phyloP scores from a whole-genome alignment of 2,797 vertebrate species.

The Aeoliscus strigatus region DNA sequence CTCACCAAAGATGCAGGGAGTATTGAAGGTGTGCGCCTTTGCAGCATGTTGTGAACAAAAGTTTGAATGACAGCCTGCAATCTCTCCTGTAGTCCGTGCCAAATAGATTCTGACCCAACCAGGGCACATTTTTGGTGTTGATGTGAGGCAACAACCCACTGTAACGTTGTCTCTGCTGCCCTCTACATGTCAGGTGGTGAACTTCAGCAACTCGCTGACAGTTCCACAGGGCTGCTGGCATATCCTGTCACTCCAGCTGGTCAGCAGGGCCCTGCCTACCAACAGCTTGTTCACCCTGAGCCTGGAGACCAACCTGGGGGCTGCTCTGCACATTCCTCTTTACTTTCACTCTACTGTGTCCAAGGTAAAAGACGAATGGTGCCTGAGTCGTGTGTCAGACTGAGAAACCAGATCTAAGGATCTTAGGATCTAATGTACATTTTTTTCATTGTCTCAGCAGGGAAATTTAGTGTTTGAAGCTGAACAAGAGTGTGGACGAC shows the following conservation, averaged over 20 bases:
- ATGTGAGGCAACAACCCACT: neutral
- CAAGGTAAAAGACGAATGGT: conserved; percentile 73
- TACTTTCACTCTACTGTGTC: conserved; percentile 74
- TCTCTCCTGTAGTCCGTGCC: neutral
- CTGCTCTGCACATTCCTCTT: conserved; percentile 82
- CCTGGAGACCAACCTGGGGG: conserved; percentile 82
- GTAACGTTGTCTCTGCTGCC: conserved; percentile 31
- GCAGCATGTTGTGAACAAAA: neutral
- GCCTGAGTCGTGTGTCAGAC: neutral
- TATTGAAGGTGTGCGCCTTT: conserved; percentile 78
- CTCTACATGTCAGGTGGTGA: conserved; percentile 77
- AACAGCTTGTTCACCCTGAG: conserved; percentile 79
- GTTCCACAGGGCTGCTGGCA: conserved; percentile 88
- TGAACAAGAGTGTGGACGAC: conserved; percentile 81
- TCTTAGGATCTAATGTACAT: conserved; percentile 13
- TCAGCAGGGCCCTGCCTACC: conserved; percentile 72
- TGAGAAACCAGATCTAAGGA: neutral
- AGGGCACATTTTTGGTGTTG: too few species aligned
- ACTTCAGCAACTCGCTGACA: conserved; percentile 80
- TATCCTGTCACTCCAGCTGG: conserved; percentile 84
- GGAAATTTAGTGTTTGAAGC: conserved; percentile 81
- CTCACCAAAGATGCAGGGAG: conserved; percentile 71
- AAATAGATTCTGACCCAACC: neutral
- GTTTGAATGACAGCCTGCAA: too few species aligned
- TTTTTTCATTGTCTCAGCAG: conserved; percentile 58